Evolutionary conservation across 2,113 vertebrate genomes (phyloP).

Genomic region (Elaphurus davidianus): DNA sequence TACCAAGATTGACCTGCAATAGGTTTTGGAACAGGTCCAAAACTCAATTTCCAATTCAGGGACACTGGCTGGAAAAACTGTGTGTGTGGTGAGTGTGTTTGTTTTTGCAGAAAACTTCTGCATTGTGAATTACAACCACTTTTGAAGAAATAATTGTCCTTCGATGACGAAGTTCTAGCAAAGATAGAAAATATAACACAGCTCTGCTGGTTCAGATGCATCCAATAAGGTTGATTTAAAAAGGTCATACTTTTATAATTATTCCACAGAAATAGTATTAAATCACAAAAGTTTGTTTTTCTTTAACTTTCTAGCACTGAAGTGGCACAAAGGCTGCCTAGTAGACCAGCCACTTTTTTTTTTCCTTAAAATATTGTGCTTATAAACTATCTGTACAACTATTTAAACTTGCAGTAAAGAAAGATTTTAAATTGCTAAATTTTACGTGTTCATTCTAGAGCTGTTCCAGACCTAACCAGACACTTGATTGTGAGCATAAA

Average conservation of each 20-base stretch:
- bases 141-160: conserved; percentile 90
- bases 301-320: conserved; percentile 84
- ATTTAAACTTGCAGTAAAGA: conserved; percentile 90
- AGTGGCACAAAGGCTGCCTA: conserved; percentile 86
- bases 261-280: conserved; percentile 90
- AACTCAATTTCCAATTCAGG: conserved; percentile 71
- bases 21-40: conserved; percentile 67
- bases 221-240: conserved; percentile 88
- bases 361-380: conserved; percentile 91
- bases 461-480: conserved; percentile 85
- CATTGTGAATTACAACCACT: conserved; percentile 85
- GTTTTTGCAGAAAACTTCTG: conserved; percentile 78
- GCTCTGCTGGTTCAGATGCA: conserved; percentile 94
- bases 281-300: conserved; percentile 83
- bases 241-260: conserved; percentile 85
- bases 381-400: conserved; percentile 92
- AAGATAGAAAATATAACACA: conserved; percentile 97
- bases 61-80: conserved; percentile 58
- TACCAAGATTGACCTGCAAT: conserved; percentile 64
- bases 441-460: conserved; percentile 83
- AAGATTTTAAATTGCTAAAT: conserved; percentile 85
- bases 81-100: not conserved
- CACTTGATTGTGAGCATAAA: conserved; percentile 80
- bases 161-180: conserved; percentile 92
- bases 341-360: conserved; percentile 87